Percentiles rank a stretch among this genome's conserved stretches.
These are phyloP conservation scores for Epirrhoe tristata DNA, from an alignment of 2,888 invertebrate species.

Conservation along the genomic window DNA sequence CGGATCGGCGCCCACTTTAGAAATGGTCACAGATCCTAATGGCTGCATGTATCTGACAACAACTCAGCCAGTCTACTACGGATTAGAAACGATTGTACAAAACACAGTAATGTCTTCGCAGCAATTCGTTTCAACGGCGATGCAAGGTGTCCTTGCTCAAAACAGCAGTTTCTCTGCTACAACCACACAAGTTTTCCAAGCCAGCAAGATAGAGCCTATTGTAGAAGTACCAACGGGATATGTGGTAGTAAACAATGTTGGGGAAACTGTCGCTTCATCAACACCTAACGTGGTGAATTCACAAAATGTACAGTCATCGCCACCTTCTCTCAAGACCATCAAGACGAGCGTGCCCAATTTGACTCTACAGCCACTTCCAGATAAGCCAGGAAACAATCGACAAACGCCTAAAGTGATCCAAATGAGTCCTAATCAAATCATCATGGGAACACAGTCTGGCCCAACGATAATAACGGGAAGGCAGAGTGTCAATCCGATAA, in stretches of 20 bases:
- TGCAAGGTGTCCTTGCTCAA: slow-evolving; percentile 92
- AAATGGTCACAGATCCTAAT: slow-evolving; percentile 87
- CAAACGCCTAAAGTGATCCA: slow-evolving; percentile 80
- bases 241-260: slow-evolving; percentile 88
- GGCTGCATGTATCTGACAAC: slow-evolving; percentile 86
- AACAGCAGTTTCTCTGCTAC: slow-evolving; percentile 94
- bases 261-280: slow-evolving; percentile 77
- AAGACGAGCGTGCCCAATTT: slow-evolving; percentile 77
- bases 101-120: slow-evolving; percentile 96
- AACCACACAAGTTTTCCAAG: slow-evolving; percentile 93
- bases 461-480: slow-evolving; percentile 70
- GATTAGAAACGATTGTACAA: slow-evolving; percentile 94
- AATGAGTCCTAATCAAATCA: slow-evolving; percentile 68
- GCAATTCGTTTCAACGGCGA: slow-evolving; percentile 92
- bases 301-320: slow-evolving; percentile 74
- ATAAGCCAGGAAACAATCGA: slow-evolving; percentile 71
- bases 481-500: slow-evolving; percentile 78
- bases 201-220: slow-evolving; percentile 93
- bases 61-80: slow-evolving; percentile 92
- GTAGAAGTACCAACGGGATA: slow-evolving; percentile 91
- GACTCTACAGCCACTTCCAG: slow-evolving; percentile 79
- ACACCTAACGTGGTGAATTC: slow-evolving; percentile 76
- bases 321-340: slow-evolving; percentile 70
- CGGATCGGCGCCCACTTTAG: slow-evolving; percentile 86
- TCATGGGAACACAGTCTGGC: slow-evolving; percentile 67